A percentile compares a stretch with the other conserved stretches of the same genome.
Conservation (phyloP, 1,140 invertebrate genomes). For the Apis florea region DNA sequence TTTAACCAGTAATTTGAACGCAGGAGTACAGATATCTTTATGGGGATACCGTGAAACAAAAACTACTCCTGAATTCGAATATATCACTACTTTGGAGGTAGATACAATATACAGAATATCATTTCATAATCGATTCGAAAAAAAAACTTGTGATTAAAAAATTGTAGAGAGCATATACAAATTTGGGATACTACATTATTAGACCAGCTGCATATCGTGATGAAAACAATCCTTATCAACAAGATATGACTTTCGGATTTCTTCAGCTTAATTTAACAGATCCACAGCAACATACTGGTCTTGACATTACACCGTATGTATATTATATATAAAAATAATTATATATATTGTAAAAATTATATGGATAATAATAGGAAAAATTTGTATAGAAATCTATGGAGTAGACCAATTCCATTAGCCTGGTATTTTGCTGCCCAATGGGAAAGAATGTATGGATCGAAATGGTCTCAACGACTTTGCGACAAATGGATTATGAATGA, state of each 20-base stretch:
- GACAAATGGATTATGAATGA: constrained; percentile 94
- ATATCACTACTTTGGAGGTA: constrained; percentile 81
- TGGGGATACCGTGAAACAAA: constrained; percentile 93
- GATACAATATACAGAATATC: not conserved
- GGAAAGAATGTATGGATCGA: constrained; percentile 86
- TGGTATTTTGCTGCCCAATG: constrained; percentile 96
- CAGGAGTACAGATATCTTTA: constrained; percentile 88
- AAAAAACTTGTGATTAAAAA: not conserved
- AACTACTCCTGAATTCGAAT: constrained; percentile 85
- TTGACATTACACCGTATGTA: constrained; percentile 90
- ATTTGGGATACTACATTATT: constrained; percentile 86
- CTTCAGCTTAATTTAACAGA: constrained; percentile 94
- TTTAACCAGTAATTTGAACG: constrained; percentile 89
- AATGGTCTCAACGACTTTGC: constrained; percentile 91
- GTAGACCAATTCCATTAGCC: constrained; percentile 92
- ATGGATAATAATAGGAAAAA: not conserved
- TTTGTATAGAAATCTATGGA: constrained; percentile 88
- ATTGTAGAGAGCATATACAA: constrained; percentile 83
- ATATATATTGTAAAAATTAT: not conserved
- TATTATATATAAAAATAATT: not conserved
- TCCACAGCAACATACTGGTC: constrained; percentile 85
- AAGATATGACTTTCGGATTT: constrained; percentile 93
- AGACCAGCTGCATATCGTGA: constrained; percentile 85
- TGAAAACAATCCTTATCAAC: constrained; percentile 84
- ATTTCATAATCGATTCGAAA: not conserved